Evolutionary conservation across 2,113 vertebrate genomes (phyloP).

Genomic region (Onychorhynchus coronatus): DNA sequence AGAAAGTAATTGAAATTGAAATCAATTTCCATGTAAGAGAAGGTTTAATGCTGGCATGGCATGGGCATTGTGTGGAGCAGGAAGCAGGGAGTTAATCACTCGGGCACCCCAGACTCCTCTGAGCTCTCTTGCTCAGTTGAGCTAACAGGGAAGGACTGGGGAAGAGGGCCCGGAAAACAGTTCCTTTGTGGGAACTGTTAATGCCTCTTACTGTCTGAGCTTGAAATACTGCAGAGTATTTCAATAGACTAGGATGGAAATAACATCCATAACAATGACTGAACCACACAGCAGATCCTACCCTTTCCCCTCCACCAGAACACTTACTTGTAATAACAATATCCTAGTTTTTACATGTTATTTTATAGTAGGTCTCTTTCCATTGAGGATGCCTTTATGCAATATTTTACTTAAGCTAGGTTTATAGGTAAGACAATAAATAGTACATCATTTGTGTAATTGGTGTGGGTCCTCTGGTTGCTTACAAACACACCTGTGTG

Average conservation of each 20-base stretch:
- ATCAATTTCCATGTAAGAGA: neutral
- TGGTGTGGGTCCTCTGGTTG: neutral
- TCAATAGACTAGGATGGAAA: neutral
- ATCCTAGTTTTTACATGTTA: neutral
- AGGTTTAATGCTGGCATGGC: neutral
- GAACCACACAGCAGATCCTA: neutral
- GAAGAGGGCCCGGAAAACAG: neutral
- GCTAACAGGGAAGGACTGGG: accelerated
- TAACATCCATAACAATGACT: neutral
- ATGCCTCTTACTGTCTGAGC: neutral
- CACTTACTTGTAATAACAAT: neutral
- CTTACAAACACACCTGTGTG: neutral
- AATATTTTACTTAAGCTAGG: neutral
- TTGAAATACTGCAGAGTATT: neutral
- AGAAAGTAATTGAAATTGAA: neutral
- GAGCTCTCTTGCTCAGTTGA: neutral
- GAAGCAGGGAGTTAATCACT: neutral
- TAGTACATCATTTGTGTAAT: accelerated
- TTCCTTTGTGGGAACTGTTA: neutral
- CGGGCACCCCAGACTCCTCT: neutral
- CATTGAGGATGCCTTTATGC: neutral
- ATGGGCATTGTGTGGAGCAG: neutral
- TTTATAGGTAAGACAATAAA: neutral
- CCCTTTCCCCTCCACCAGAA: neutral
- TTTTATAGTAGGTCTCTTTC: neutral